Base-by-base conservation (phyloP, 2,888 invertebrate genomes). In the Agriopis leucophaearia region DNA sequence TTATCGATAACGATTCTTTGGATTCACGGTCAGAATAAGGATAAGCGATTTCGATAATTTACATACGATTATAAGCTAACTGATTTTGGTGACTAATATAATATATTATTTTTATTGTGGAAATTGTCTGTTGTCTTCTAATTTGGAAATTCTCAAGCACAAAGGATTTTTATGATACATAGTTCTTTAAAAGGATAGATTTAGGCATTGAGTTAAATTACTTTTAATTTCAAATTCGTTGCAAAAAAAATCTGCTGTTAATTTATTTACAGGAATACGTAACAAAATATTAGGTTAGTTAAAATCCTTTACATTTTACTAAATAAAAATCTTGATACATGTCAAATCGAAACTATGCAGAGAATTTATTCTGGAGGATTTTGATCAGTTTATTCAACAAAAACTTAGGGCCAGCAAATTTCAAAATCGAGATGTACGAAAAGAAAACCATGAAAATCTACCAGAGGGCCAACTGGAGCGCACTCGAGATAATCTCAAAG, bases 1-100 rank as follows among this genome's bases (percentile, higher is more conserved):
- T 76, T 79, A 81, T 78, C 76, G 66, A 52, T 52, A 74, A 71
- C 65, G 69, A 76, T 70, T 75, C 54, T 60, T 58, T 48, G 62
- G 74, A 78, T 76, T 79, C 75, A 81, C 69, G 76, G 76, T 63
- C 74, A 71, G 54, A 71, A 68, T 64, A 60, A 69, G 52, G 70
- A 67, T 71, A 72, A 72, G 70, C 64, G 57, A 70, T 71, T 74
- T 70, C 66, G 74, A 61, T 73, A 51, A 69, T 58, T 52, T 59
- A 56, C 45, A 59, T 64, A 38, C 44, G 16, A 47, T 48, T 27
- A 16, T 0, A 15, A 55, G 52, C 9, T 51, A 57, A 51, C 51
- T 51, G 42, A 57, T 51, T 52, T 44, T 4, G 13, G 42, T 2
- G 42, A 44, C 7, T 51, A 44, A 15, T 36, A 18, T 15, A 42